Percentiles rank a stretch among this genome's conserved stretches.
phyloP scores from a whole-genome alignment of 2,797 vertebrate species.

The Margarornis squamiger region DNA sequence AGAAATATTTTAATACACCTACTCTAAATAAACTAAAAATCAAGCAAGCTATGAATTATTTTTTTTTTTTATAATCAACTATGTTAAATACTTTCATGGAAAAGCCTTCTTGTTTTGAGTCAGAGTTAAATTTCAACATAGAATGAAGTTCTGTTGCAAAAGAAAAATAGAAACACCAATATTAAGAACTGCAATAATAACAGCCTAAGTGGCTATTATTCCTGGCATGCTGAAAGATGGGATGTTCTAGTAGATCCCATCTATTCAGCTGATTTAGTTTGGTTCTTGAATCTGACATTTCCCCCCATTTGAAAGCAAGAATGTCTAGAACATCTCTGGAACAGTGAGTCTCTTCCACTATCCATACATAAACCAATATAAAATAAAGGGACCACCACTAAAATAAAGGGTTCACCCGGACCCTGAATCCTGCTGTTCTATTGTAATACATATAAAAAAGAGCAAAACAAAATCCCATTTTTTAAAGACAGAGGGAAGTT shows the following conservation, averaged over 20 bases:
- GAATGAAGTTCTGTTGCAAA: neutral
- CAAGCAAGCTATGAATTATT: neutral
- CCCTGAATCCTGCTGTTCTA: neutral
- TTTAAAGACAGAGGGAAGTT: neutral
- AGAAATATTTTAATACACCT: neutral
- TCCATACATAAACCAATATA: neutral
- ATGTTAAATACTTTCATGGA: neutral
- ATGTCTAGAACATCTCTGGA: neutral
- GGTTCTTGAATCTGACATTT: neutral
- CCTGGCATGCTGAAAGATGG: neutral
- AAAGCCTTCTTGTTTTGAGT: neutral
- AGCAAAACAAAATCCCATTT: conserved; percentile 1
- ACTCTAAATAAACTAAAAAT: neutral
- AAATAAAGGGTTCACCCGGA: neutral
- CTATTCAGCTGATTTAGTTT: neutral
- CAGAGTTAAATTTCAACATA: neutral
- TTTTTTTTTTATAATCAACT: neutral
- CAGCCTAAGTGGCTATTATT: neutral
- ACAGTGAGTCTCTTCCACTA: neutral
- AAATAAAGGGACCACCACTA: neutral
- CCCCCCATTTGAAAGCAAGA: neutral
- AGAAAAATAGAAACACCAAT: neutral
- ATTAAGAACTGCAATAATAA: neutral
- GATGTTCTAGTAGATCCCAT: neutral
- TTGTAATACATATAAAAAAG: neutral